These are phyloP conservation scores for Brienomyrus longianalis DNA, from an alignment of 2,113 vertebrate genomes.

Conservation along the genomic window DNA sequence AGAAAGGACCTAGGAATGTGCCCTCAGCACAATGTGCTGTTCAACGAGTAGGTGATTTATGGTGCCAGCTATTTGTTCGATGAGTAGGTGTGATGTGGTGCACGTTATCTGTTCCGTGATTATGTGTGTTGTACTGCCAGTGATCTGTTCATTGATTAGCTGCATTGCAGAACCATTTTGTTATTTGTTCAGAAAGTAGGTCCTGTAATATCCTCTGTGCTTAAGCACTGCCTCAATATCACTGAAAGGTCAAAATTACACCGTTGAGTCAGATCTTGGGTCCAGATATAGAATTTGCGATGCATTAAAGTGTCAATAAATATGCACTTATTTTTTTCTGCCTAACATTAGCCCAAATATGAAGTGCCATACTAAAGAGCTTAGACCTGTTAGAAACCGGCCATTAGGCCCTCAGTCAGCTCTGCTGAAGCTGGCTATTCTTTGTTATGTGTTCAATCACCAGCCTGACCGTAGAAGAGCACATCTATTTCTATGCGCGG, in stretches of 20 bases:
- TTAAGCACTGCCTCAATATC: not conserved
- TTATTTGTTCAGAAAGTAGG: not conserved
- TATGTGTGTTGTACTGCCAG: not conserved
- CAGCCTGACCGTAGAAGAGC: slow-evolving; percentile 93
- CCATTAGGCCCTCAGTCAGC: not conserved
- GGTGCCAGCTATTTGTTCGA: not conserved
- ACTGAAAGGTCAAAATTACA: not conserved
- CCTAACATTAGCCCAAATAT: not conserved
- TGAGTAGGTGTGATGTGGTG: not conserved
- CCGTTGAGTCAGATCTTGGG: not conserved
- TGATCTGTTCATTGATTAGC: slow-evolving; percentile 2
- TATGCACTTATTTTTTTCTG: not conserved
- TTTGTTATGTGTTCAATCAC: slow-evolving; percentile 3
- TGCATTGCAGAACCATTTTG: not conserved
- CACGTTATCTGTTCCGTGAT: not conserved
- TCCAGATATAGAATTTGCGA: not conserved
- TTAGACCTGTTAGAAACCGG: not conserved
- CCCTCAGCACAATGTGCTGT: slow-evolving; percentile 94
- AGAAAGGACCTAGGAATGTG: slow-evolving; percentile 88
- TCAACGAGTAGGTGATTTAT: slow-evolving; percentile 78
- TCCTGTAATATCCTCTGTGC: not conserved
- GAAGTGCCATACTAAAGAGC: not conserved
- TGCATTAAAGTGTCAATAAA: not conserved
- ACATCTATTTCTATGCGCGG: slow-evolving; percentile 93
- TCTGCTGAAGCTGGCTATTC: not conserved